Conservation (phyloP, 2,888 invertebrate species). For the Leptinotarsa rubiginosa region DNA sequence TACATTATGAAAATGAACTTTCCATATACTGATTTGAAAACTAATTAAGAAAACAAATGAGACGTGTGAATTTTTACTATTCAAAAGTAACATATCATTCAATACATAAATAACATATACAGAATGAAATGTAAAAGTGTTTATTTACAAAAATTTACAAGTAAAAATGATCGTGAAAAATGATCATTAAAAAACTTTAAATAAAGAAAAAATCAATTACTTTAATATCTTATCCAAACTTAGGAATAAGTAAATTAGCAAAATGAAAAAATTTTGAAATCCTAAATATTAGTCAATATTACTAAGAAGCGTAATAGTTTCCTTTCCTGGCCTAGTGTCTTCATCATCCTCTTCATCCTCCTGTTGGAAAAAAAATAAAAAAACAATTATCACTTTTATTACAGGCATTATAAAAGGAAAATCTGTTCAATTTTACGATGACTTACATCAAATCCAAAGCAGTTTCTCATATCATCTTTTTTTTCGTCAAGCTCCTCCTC, state of each 20-base stretch:
- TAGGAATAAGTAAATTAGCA: no score
- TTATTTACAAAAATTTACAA: conserved; percentile 40
- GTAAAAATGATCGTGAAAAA: neutral
- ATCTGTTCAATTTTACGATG: conserved; percentile 1
- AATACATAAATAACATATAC: conserved; percentile 21
- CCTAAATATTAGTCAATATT: conserved; percentile 54
- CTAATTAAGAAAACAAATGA: neutral
- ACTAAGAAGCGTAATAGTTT: conserved; percentile 62
- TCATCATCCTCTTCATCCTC: conserved; percentile 66
- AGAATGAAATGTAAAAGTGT: conserved; percentile 35
- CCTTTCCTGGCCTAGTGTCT: conserved; percentile 55
- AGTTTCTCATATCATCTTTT: conserved; percentile 76
- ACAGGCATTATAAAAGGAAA: neutral
- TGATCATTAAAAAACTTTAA: neutral
- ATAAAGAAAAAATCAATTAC: neutral
- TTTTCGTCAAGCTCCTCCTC: conserved; percentile 57
- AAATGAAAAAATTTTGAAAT: no score
- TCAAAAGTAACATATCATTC: neutral
- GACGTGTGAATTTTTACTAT: neutral
- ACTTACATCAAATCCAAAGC: conserved; percentile 86
- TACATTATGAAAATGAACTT: no score
- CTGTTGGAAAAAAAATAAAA: conserved; percentile 34
- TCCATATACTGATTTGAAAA: no score
- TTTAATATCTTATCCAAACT: neutral
- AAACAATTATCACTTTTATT: neutral